These are phyloP conservation scores for Steromphala cineraria DNA, from an alignment of 2,888 invertebrate species.

Conservation along the genomic window DNA sequence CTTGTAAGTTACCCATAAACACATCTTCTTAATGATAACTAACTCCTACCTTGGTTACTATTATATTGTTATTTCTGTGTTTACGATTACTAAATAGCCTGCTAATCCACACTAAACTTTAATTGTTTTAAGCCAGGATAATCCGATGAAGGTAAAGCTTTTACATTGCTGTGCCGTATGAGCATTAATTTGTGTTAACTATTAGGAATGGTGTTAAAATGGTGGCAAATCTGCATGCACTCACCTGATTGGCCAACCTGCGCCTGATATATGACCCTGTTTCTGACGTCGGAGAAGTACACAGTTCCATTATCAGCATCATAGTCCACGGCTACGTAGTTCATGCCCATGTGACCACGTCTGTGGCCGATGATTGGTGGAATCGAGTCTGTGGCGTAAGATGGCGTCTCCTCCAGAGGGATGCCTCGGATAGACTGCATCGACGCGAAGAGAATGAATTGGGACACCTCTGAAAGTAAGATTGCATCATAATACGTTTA, in stretches of 20 bases:
- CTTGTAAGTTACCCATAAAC: too few species aligned
- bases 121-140: too few species aligned
- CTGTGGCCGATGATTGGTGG: slow-evolving; percentile 85
- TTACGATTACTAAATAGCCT: too few species aligned
- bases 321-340: slow-evolving; percentile 96
- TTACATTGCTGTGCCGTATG: too few species aligned
- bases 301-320: slow-evolving; percentile 91
- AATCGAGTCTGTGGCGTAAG: slow-evolving; percentile 86
- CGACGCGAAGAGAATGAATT: slow-evolving; percentile 96
- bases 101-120: too few species aligned
- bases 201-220: too few species aligned
- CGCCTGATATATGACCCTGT: slow-evolving; percentile 73
- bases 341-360: slow-evolving; percentile 84
- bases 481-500: too few species aligned
- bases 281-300: slow-evolving; percentile 96
- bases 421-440: slow-evolving; percentile 95
- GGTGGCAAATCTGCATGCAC: slow-evolving; percentile 72
- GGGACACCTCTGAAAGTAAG: slow-evolving; percentile 81
- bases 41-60: too few species aligned
- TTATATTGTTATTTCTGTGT: too few species aligned
- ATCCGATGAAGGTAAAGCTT: too few species aligned
- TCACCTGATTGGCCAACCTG: slow-evolving; percentile 92
- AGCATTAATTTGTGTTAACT: too few species aligned
- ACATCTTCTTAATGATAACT: too few species aligned
- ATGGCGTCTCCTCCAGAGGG: slow-evolving; percentile 56